phyloP scores from a whole-genome alignment of 2,113 vertebrate species.

The Dinomys branickii region DNA sequence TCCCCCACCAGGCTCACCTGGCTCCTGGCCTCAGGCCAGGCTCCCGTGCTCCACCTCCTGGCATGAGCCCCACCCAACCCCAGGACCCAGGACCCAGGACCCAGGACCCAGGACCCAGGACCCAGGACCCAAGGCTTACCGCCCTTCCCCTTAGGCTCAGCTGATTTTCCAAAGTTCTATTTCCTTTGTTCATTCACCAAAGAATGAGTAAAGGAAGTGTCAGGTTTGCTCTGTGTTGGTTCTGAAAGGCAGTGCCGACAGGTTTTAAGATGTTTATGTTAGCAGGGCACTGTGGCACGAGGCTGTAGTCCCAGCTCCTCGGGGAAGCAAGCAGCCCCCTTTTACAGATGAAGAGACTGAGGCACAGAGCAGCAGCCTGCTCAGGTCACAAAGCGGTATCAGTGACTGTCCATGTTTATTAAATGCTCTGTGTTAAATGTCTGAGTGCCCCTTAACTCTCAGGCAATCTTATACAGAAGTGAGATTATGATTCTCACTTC shows the following conservation, averaged over 20 bases:
- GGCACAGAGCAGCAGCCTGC: background rate
- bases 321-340: background rate
- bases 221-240: background rate
- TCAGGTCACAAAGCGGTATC: background rate
- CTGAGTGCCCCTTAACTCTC: background rate
- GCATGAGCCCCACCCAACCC: background rate
- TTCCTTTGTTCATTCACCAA: slow-evolving; percentile 22
- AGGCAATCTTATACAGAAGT: background rate
- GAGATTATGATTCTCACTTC: background rate
- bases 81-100: background rate
- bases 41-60: background rate
- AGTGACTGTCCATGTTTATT: background rate
- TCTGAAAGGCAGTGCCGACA: background rate
- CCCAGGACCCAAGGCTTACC: background rate
- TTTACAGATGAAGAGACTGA: slow-evolving; percentile 29
- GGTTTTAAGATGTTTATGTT: background rate
- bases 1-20: background rate
- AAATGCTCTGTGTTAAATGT: background rate
- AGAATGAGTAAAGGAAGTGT: background rate
- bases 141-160: background rate
- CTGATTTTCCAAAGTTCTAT: slow-evolving; percentile 20
- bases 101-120: background rate
- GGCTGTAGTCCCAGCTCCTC: background rate
- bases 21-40: background rate
- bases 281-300: background rate